phyloP scores from a whole-genome alignment of 2,797 vertebrate species.

The Macrochelys suwanniensis region DNA sequence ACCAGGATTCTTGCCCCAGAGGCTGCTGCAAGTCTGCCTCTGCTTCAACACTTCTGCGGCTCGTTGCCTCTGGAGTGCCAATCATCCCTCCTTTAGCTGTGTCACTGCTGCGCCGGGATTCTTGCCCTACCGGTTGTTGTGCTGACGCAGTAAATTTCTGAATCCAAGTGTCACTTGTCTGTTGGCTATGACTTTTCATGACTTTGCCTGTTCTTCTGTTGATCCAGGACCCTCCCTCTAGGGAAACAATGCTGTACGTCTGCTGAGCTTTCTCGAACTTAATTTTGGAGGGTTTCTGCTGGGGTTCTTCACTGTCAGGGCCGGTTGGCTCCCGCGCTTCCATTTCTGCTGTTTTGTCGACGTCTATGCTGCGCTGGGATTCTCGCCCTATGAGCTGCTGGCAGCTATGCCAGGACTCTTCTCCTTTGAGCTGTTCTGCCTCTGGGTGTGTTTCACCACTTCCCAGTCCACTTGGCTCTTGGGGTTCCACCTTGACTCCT shows the following conservation, averaged over 20 bases:
- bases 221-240: rapidly evolving
- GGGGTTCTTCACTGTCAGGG: neutral
- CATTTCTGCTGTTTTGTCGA: neutral
- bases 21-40: neutral
- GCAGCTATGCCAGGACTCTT: neutral
- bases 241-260: rapidly evolving
- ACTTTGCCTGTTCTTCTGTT: neutral
- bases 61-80: neutral
- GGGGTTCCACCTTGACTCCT: neutral
- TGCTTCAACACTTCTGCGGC: neutral
- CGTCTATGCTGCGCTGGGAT: neutral
- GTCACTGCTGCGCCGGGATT: neutral
- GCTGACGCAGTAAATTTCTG: neutral
- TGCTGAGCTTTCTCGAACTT: rapidly evolving
- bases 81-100: neutral
- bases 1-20: neutral
- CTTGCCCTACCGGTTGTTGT: neutral
- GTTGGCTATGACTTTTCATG: neutral
- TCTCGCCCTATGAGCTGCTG: neutral
- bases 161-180: neutral
- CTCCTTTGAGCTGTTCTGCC: neutral
- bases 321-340: neutral
- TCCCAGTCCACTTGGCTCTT: neutral
- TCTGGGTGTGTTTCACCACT: neutral
- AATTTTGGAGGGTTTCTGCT: neutral